Evolutionary conservation across 2,888 invertebrate species (phyloP).

Genomic region (Nasonia oneida): DNA sequence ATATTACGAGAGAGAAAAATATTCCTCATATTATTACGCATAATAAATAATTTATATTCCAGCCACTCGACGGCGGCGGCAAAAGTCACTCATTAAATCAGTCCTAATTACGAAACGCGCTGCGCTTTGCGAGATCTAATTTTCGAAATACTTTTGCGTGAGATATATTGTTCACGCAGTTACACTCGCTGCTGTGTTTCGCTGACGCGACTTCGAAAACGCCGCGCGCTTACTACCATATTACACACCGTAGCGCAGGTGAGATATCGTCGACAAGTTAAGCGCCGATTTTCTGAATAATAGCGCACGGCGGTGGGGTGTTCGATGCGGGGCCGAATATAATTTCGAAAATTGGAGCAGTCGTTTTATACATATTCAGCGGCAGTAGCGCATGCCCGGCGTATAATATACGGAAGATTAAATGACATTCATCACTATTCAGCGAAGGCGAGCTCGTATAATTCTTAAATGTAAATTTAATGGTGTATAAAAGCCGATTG

Average conservation of each 20-base stretch:
- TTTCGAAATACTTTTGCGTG: slow-evolving; percentile 43
- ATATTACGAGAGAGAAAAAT: slow-evolving; percentile 43
- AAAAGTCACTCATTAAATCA: slow-evolving; percentile 52
- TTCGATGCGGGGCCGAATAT: neutral
- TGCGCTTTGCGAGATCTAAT: slow-evolving; percentile 50
- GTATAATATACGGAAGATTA: neutral
- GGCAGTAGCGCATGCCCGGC: neutral
- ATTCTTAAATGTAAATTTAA: slow-evolving; percentile 46
- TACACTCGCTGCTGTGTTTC: neutral
- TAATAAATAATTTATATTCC: slow-evolving; percentile 58
- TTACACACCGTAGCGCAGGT: neutral
- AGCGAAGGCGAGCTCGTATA: slow-evolving; percentile 25
- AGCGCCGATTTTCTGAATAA: neutral
- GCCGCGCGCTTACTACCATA: neutral
- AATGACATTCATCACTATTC: slow-evolving; percentile 41
- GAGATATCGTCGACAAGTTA: neutral
- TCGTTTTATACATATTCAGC: slow-evolving; percentile 32
- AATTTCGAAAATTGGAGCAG: slow-evolving; percentile 26
- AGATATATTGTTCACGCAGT: neutral
- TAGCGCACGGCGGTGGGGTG: neutral
- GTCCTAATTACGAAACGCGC: slow-evolving; percentile 39
- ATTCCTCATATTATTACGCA: slow-evolving; percentile 54
- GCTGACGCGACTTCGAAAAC: slow-evolving; percentile 29
- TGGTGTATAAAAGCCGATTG: slow-evolving; percentile 37
- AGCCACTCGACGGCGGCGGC: neutral